Evolutionary conservation across 2,888 invertebrate species (phyloP).

Genomic region (Oscheius myriophilus): DNA sequence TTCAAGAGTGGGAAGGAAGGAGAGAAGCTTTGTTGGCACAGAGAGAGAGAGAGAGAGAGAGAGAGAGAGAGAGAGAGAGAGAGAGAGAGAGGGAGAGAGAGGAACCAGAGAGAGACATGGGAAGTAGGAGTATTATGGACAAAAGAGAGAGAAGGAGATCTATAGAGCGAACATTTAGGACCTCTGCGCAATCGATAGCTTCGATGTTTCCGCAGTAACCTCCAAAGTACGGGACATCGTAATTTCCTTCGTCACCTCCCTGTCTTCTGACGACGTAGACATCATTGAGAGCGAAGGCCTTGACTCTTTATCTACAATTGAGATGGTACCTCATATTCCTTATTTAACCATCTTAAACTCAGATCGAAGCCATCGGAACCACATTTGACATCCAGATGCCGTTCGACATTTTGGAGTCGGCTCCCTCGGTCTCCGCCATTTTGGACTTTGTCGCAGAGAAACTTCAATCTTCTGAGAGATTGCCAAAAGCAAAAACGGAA

Average conservation of each 20-base stretch:
- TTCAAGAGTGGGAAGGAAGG: no score
- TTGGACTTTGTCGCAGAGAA: conserved; percentile 37
- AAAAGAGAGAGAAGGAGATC: no score
- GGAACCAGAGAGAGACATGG: no score
- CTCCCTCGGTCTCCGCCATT: conserved; percentile 36
- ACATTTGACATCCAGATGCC: conserved; percentile 45
- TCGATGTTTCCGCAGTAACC: conserved; percentile 9
- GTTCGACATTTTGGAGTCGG: conserved; percentile 43
- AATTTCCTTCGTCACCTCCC: conserved; percentile 32
- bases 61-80: no score
- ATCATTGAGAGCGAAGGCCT: conserved; percentile 40
- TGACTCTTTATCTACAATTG: conserved; percentile 50
- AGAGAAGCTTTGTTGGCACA: no score
- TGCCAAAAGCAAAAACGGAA: conserved; percentile 1
- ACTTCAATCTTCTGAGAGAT: conserved; percentile 13
- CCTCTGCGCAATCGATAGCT: background rate
- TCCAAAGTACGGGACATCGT: conserved; percentile 34
- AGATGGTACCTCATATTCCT: conserved; percentile 27
- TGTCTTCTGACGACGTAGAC: conserved; percentile 36
- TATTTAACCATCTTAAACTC: background rate
- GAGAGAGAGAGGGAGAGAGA: no score
- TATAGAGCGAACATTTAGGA: no score
- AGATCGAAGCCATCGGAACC: conserved; percentile 44
- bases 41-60: no score
- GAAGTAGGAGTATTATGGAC: no score